Conservation (phyloP, 64 coral and sea anemone species). For the Stichodactyla helianthus region DNA sequence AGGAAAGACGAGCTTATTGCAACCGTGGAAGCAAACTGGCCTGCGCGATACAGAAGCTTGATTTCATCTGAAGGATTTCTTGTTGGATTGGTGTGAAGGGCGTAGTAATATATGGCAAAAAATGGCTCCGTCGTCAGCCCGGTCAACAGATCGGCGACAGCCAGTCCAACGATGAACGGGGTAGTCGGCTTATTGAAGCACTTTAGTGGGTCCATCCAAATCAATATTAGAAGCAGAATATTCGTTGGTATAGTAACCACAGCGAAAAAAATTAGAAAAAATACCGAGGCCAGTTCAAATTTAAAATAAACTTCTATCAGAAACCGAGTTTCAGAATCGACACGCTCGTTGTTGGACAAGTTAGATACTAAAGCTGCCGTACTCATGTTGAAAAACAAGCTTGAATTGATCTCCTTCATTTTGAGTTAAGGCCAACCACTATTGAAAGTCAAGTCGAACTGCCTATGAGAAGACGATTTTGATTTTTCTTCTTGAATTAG, state of each 20-base stretch:
- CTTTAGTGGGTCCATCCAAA: slow-evolving; percentile 58
- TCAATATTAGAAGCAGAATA: slow-evolving; percentile 47
- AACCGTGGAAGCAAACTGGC: slow-evolving; percentile 66
- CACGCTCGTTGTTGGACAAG: background rate
- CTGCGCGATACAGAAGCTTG: slow-evolving; percentile 11
- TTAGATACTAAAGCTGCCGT: background rate
- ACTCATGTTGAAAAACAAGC: background rate
- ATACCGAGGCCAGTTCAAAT: slow-evolving; percentile 62
- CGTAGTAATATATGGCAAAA: slow-evolving; percentile 59
- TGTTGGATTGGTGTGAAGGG: slow-evolving; percentile 2
- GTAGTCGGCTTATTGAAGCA: slow-evolving; percentile 64
- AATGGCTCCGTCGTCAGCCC: slow-evolving; percentile 76
- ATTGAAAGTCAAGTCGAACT: background rate
- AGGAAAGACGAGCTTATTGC: slow-evolving; percentile 87
- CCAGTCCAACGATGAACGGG: slow-evolving; percentile 70
- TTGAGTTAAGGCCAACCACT: background rate
- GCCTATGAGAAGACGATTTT: background rate
- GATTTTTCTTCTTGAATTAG: too few species aligned
- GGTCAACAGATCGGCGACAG: slow-evolving; percentile 69
- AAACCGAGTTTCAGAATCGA: background rate
- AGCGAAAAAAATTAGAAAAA: slow-evolving; percentile 53
- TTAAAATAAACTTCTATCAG: slow-evolving; percentile 51
- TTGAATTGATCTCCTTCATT: background rate
- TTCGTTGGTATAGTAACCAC: slow-evolving; percentile 62
- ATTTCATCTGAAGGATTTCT: background rate